Base-by-base conservation (phyloP, 1,140 invertebrate species). In the Dolichoris vasculosae region DNA sequence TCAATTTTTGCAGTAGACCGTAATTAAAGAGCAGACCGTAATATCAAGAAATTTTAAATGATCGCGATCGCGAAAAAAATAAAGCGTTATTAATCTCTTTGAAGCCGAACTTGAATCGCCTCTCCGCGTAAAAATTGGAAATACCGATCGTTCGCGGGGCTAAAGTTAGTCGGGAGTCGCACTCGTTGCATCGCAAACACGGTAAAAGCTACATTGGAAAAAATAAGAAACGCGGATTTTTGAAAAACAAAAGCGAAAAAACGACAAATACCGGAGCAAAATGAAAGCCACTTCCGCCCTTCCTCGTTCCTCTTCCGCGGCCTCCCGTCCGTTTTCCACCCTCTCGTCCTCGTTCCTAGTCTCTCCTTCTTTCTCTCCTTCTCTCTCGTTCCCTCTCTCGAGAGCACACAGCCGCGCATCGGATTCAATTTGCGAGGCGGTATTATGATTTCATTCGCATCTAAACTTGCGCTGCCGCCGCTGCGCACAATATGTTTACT, bases 381-480 rank as follows among this genome's bases (percentile, higher is more conserved):
- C 67, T 51, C 35, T 32, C 67, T 55, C 51, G 3, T 30, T 40
- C 64, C 7, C 55, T 69, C 82, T 84, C 75, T 32, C 63, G 83
- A 84, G 76, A 69, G 63, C 32, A 23, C 40, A 51, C 4, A 73
- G 77, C n/a, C 63, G 85, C 59, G 80, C 75, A 86, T 71, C 67
- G 75, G 81, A 86, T 86, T 86, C 85, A 86, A 86, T 86, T 86
- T 86, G 85, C 85, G 82, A 82, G 83, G 73, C 71, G 78, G 83
- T 87, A 85, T 87, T 87, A 87, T 87, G 83, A 87, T 87, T 87
- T 87, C 86, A 87, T 85, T 87, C 83, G 80, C 84, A 80, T 87
- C 86, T 71, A 83, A 83, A 85, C 79, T 82, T 84, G 86, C 17
- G 73, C 75, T 35, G 64, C 26, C 51, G 32, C 63, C 43, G 64